Base-by-base conservation (phyloP, 2,888 invertebrate genomes). In the Coelopa pilipes region DNA sequence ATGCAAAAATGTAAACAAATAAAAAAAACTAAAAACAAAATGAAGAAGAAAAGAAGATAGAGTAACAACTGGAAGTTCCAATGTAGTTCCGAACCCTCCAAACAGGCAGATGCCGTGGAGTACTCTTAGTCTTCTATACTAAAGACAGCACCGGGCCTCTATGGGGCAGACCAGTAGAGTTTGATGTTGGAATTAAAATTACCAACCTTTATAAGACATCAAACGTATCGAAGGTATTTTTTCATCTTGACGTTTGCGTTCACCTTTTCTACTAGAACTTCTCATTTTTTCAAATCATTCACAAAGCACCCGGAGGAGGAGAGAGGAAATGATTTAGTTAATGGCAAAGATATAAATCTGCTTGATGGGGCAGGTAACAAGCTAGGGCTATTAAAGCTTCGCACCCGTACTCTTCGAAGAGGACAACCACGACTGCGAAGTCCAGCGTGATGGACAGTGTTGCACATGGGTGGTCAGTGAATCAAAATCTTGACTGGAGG, bases 121-220 rank as follows among this genome's bases (percentile, higher is more conserved):
- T 11, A 24, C 3, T 4, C 34, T 62, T 34, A 34, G 34, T 11
- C 11, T 1, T 62, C 62, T 4, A 11, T 15, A 0, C 4, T 1
- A 15, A 15, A 19, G 19, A 55, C 9, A 55, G 15, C 17, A 15
- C 15, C 19, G 7, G n/a, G 62, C 34, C 62, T 15, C 13, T 34
- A 34, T 45, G 15, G n/a, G 34, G 15, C 11, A 47, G 59, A 69
- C 19, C 57, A 17, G 57, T 69, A 69, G 45, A 59, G 19, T 69
- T 69, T 45, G 57, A 13, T 57, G 69, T 47, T 21, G 59, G 46
- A 57, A 59, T 66, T 66, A 69, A 69, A 55, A 21, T 11, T 11
- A 53, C 34, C 53, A 34, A n/a, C 34, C 45, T 19, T 21, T 10
- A 13, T 19, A 13, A 49, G 46, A 10, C 3, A 17, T 12, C 10